Evolutionary conservation across 2,113 vertebrate species (phyloP).

Genomic region (Spilogale gracilis): DNA sequence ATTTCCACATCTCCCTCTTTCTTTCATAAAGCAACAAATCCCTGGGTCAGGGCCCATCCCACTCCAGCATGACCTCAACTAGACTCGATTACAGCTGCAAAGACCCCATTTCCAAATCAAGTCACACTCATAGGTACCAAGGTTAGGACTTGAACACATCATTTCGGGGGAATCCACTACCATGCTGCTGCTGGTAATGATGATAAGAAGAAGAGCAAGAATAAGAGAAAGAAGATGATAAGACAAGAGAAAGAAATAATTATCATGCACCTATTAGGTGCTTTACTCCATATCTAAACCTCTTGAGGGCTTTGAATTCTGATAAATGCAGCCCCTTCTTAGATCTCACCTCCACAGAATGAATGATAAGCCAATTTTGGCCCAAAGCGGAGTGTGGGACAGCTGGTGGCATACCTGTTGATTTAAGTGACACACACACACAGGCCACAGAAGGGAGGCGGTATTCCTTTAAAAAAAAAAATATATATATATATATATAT

Average conservation of each 20-base stretch:
- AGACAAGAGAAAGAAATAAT: neutral
- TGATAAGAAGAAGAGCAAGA: neutral
- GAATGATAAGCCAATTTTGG: neutral
- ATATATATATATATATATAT: too few relatives aligned
- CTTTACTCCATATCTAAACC: neutral
- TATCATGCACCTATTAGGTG: neutral
- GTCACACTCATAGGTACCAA: neutral
- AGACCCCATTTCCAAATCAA: neutral
- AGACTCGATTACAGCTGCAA: neutral
- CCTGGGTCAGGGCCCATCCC: too few relatives aligned
- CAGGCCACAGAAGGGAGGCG: fast-evolving
- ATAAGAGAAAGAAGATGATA: neutral
- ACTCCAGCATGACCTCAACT: neutral
- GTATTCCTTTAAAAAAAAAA: neutral
- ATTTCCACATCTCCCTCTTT: neutral
- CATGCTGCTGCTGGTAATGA: neutral
- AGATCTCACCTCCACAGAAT: neutral
- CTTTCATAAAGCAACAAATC: neutral
- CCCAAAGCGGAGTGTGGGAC: neutral
- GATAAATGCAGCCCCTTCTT: neutral
- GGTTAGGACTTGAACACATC: neutral
- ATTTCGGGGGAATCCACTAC: neutral
- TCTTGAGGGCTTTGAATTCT: neutral
- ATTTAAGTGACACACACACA: neutral
- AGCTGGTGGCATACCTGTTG: neutral